Percentiles rank a stretch among this genome's conserved stretches.
These are phyloP conservation scores for Amphipyra berbera DNA, from an alignment of 2,888 invertebrate genomes.

Conservation along the genomic window DNA sequence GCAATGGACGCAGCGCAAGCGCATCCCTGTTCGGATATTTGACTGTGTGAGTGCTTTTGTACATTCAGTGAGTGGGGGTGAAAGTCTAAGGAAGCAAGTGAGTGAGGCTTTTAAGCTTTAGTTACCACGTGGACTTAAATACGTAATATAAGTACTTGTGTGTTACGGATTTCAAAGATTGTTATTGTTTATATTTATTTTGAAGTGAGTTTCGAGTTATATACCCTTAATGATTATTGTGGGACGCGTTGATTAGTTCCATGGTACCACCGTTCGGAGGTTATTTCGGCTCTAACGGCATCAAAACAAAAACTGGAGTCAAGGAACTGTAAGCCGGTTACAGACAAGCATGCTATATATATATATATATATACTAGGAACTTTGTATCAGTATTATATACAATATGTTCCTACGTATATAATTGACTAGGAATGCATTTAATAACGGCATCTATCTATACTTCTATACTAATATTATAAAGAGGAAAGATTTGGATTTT, in stretches of 20 bases:
- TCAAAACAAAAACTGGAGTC: slow-evolving; percentile 53
- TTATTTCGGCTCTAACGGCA: slow-evolving; percentile 29
- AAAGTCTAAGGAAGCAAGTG: slow-evolving; percentile 76
- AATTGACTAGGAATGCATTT: background rate
- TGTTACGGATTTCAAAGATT: slow-evolving; percentile 1
- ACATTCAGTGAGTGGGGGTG: slow-evolving; percentile 74
- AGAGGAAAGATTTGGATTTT: no score
- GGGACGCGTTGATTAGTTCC: background rate
- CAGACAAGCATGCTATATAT: background rate
- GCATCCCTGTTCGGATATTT: slow-evolving; percentile 72
- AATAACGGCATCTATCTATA: no score
- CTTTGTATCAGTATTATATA: background rate
- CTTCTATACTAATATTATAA: no score
- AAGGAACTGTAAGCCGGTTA: slow-evolving; percentile 40
- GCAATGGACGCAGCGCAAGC: slow-evolving; percentile 76
- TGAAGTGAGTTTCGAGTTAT: background rate
- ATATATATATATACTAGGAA: background rate
- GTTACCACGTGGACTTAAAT: slow-evolving; percentile 30
- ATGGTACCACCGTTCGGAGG: slow-evolving; percentile 12
- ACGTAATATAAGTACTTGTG: slow-evolving; percentile 9
- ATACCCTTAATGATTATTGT: background rate
- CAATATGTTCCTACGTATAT: background rate
- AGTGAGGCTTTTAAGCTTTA: slow-evolving; percentile 68
- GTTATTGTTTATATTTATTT: slow-evolving; percentile 32
- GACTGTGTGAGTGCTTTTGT: slow-evolving; percentile 84